phyloP scores from a whole-genome alignment of 2,888 invertebrate genomes.

The Salticus scenicus region DNA sequence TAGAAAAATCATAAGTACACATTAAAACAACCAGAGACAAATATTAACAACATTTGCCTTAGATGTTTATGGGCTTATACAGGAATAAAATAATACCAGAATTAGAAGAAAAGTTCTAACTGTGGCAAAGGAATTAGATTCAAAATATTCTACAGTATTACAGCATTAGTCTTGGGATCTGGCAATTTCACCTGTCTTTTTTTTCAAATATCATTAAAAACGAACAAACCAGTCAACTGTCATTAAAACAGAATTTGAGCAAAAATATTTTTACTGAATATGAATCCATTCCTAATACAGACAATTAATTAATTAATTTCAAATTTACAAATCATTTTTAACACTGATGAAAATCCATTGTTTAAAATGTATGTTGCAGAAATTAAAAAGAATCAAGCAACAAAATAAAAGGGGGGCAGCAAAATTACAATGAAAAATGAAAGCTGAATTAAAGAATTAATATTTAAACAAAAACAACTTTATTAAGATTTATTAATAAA shows the following conservation, averaged over 20 bases:
- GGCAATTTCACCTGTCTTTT: conserved; percentile 69
- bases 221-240: conserved; percentile 61
- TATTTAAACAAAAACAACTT: too few species aligned
- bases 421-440: not conserved
- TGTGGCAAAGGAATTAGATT: conserved; percentile 61
- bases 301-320: not conserved
- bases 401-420: conserved; percentile 3
- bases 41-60: conserved; percentile 46
- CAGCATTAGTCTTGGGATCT: conserved; percentile 66
- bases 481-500: too few species aligned
- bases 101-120: conserved; percentile 46
- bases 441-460: not conserved
- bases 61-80: conserved; percentile 37
- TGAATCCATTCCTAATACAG: not conserved
- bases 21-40: conserved; percentile 53
- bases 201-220: conserved; percentile 11
- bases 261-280: not conserved
- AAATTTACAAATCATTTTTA: not conserved
- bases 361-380: not conserved
- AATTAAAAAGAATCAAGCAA: conserved; percentile 5
- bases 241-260: conserved; percentile 35
- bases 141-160: conserved; percentile 63
- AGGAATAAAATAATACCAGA: conserved; percentile 35
- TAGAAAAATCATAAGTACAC: conserved; percentile 31
- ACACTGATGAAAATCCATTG: not conserved